Evolutionary conservation across 1,140 invertebrate species (phyloP).

Genomic region (Whitmania pigra): DNA sequence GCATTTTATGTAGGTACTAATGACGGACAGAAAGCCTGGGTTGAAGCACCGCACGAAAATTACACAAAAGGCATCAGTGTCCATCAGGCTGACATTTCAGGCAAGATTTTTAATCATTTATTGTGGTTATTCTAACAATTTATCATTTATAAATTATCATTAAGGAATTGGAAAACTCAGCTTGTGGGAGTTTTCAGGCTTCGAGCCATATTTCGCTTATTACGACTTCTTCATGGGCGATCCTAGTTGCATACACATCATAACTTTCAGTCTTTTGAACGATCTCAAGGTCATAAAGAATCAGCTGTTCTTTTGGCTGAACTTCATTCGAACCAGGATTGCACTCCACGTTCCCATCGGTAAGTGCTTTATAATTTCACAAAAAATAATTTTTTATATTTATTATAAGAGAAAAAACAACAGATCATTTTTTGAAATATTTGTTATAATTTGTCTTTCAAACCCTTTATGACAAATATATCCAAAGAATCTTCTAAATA

Average conservation of each 20-base stretch:
- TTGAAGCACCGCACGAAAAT: slow-evolving; percentile 46
- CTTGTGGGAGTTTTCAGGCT: slow-evolving; percentile 70
- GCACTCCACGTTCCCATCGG: slow-evolving; percentile 55
- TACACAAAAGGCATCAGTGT: slow-evolving; percentile 59
- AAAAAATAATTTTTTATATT: no score
- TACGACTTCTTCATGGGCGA: slow-evolving; percentile 67
- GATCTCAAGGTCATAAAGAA: slow-evolving; percentile 57
- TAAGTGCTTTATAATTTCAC: slow-evolving; percentile 35
- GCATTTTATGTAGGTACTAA: no score
- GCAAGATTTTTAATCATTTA: slow-evolving; percentile 27
- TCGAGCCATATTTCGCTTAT: slow-evolving; percentile 61
- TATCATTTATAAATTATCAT: slow-evolving; percentile 19
- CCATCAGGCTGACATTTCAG: slow-evolving; percentile 48
- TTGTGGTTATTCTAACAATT: background rate
- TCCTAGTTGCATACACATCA: slow-evolving; percentile 54
- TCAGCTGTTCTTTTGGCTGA: slow-evolving; percentile 66
- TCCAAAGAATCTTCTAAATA: background rate
- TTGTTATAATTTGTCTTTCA: no score
- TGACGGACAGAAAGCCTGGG: no score
- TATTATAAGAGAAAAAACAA: no score
- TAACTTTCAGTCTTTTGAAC: slow-evolving; percentile 61
- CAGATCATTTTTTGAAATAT: no score
- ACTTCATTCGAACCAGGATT: slow-evolving; percentile 62
- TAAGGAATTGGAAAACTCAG: slow-evolving; percentile 55
- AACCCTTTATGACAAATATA: background rate